phyloP scores from a whole-genome alignment of 2,888 invertebrate species.

The Ophion costatus region DNA sequence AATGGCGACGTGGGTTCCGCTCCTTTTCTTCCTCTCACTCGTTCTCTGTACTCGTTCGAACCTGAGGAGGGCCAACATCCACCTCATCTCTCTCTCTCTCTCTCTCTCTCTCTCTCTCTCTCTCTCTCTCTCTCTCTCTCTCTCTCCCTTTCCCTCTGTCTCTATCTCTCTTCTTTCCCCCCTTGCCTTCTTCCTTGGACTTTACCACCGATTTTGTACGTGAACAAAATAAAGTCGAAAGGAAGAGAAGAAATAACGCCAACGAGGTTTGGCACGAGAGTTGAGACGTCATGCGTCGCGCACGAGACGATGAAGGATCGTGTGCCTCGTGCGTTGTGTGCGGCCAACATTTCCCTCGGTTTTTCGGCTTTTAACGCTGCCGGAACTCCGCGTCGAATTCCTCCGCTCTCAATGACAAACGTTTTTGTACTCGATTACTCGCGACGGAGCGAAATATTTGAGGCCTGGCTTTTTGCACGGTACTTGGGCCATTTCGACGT shows the following conservation, averaged over 20 bases:
- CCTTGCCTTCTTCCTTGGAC: too few relatives aligned
- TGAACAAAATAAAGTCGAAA: constrained; percentile 51
- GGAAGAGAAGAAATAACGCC: not conserved
- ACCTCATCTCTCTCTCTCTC: not conserved
- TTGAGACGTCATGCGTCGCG: constrained; percentile 63
- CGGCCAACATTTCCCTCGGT: constrained; percentile 31
- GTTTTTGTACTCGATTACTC: not conserved
- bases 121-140: too few relatives aligned
- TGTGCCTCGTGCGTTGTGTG: not conserved
- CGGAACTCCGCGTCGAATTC: not conserved
- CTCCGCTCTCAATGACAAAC: not conserved
- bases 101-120: too few relatives aligned
- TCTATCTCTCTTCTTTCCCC: too few relatives aligned
- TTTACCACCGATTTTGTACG: constrained; percentile 20
- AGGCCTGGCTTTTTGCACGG: too few relatives aligned
- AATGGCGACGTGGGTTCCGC: constrained; percentile 74
- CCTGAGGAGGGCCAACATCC: constrained; percentile 12
- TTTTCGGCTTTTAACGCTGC: not conserved
- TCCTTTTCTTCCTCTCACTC: constrained; percentile 53
- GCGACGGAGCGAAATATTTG: not conserved
- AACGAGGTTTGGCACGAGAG: constrained; percentile 36
- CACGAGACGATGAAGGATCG: constrained; percentile 58
- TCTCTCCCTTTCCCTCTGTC: too few relatives aligned
- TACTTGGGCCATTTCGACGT: too few relatives aligned
- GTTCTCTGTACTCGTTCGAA: constrained; percentile 19